Base-by-base conservation (phyloP, 30 jellyfish, hydroid and myxozoan genomes). In the Phacellophora camtschatica region DNA sequence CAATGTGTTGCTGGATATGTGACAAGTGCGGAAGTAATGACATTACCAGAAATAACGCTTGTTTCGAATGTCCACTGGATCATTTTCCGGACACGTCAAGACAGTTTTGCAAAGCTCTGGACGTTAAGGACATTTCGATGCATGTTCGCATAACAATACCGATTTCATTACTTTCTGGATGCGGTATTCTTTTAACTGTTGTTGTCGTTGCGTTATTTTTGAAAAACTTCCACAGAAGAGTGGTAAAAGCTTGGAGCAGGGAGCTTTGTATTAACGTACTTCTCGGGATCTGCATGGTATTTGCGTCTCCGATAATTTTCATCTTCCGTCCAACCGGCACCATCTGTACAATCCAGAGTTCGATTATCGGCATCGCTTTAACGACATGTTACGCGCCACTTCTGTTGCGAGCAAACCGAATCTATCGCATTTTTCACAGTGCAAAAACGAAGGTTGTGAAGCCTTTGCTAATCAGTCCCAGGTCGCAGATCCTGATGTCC, bases 361-460 rank as follows among this genome's bases (percentile, higher is more conserved):
- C 74, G 41, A 41, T 86, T 1, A 76, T 88, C 36, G 94, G 97
- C 57, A 42, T 93, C 18, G 43, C 90, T 10, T 65, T 86, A 37
- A 72, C 92, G 2, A n/a, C 91, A 22, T 63, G 95, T 59, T 93
- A 93, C 51, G 92, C 96, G n/a, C 94, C 99, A 24, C 67, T 93
- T 23, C 77, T 84, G 41, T 61, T 93, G 37, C 92, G 85, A 39
- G 83, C 92, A 12, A 83, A 66, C 83, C 57, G 99, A 25, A 93
- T 93, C 49, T 82, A 81, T 43, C 89, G 97, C 29, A 93, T 86
- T 13, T 93, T 93, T 68, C 51, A 55, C 31, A 87, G 97, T 36
- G 99, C 96, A 15, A 66, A 74, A 85, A 81, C 87, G 16, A 78
- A 71, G 49, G 84, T 51, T 3, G 19, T 78, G 24, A 81, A 94